A percentile compares a stretch with the other conserved stretches of the same genome.
Conservation (phyloP, 2,797 vertebrate species). For the Liasis olivaceus region DNA sequence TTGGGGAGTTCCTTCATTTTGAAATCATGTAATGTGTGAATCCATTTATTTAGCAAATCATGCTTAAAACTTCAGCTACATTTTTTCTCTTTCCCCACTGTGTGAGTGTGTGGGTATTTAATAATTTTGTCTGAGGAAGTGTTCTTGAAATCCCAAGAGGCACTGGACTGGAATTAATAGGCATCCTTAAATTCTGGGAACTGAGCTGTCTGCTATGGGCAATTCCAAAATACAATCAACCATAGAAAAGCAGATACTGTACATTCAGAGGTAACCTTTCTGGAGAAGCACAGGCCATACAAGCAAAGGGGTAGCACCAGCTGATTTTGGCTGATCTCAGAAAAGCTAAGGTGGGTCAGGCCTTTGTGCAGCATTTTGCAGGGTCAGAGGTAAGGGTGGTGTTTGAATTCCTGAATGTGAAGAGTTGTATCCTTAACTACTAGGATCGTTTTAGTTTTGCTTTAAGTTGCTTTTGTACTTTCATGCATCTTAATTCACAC, state of each 20-base stretch:
- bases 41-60: neutral
- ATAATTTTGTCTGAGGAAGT: neutral
- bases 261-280: conserved; percentile 16
- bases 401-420: neutral
- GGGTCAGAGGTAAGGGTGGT: neutral
- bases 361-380: neutral
- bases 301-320: neutral
- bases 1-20: too few relatives aligned
- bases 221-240: fast-evolving
- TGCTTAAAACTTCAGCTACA: neutral
- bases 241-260: fast-evolving
- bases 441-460: too few relatives aligned
- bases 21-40: too few relatives aligned
- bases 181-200: fast-evolving
- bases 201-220: neutral
- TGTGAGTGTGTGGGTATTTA: neutral
- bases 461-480: too few relatives aligned
- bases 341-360: neutral
- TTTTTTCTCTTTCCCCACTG: neutral
- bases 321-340: neutral
- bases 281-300: neutral
- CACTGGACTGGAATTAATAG: fast-evolving
- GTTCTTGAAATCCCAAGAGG: neutral
- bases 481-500: too few relatives aligned
- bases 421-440: neutral